Base-by-base conservation (phyloP, 2,113 vertebrate genomes). In the Melanostigma gelatinosum region DNA sequence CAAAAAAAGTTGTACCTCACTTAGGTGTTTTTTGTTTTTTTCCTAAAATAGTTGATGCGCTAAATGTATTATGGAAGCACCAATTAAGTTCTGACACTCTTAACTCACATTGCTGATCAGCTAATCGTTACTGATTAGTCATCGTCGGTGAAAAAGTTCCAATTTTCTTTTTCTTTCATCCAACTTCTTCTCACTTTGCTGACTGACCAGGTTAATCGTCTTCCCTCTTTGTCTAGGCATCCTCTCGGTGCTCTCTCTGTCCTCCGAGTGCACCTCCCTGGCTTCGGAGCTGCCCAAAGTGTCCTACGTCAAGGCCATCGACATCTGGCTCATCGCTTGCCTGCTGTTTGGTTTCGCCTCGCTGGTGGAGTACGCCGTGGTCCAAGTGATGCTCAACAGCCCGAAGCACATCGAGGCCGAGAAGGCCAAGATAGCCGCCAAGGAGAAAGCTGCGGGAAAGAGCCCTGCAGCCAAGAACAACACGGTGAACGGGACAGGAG, bases 311-410 rank as follows among this genome's bases (percentile, higher is more conserved):
- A 99, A 99, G 94, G 98, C 98, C 75, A 97, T 99, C 69, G 98
- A 99, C 48, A 96, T 99, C 70, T 99, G 98, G 98, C 95, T 99
- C 83, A 99, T 99, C 48, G 96, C 97, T n/a, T 99, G 98, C 89
- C 96, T 99, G 85, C 96, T 99, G 88, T 99, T 99, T 55, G 97
- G 98, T 27, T 99, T 99, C 64, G 98, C 98, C 29, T 99, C 98
- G 0, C 94, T 99, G 93, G 98, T 99, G 86, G 97, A 99, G 86
- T 99, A 99, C 18, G 98, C 98, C 0, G 97, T 99, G 13, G 98
- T 99, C 77, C 98, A 99, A 92, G 97, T 99, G 90, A 97, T 99
- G 95, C 89, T 99, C 80, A 99, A 99, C 93, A 99, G 97, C 88
- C 97, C 98, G 54, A 97, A 97, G 87, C 96, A 94, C 88, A 96